Evolutionary conservation across 2,797 vertebrate genomes (phyloP).

Genomic region (Sarcoramphus papa): DNA sequence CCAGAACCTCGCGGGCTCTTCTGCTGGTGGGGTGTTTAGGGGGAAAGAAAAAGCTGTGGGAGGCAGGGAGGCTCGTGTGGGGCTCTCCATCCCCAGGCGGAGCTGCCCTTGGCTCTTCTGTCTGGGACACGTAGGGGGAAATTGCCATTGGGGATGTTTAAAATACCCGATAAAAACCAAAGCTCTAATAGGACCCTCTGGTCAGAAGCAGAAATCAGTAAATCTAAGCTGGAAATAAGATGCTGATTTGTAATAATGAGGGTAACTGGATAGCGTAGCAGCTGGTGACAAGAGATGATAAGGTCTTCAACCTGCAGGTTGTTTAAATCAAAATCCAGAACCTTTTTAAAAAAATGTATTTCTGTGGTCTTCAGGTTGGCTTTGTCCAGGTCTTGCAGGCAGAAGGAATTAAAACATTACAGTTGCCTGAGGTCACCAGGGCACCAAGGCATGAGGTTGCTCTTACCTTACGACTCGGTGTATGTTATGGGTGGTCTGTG

Average conservation of each 20-base stretch:
- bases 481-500: rapidly evolving
- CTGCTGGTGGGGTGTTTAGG: neutral
- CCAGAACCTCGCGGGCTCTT: neutral
- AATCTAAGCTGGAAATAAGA: neutral
- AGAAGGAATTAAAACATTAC: neutral
- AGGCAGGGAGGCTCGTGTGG: neutral
- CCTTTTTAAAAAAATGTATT: neutral
- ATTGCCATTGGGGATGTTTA: no score
- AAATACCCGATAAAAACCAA: neutral
- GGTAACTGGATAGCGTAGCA: neutral
- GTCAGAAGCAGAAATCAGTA: neutral
- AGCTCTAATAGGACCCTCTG: neutral
- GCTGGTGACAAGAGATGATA: neutral
- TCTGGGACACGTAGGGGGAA: rapidly evolving
- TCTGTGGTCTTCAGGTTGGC: neutral
- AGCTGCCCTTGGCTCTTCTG: neutral
- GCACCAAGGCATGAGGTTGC: neutral
- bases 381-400: neutral
- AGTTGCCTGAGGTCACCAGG: no score
- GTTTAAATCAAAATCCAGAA: neutral
- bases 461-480: rapidly evolving
- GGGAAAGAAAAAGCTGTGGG: neutral
- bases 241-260: neutral
- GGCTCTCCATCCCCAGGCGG: neutral
- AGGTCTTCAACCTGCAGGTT: neutral